These are phyloP conservation scores for Melanotaenia duboulayi DNA, from an alignment of 2,113 vertebrate genomes.

Conservation along the genomic window DNA sequence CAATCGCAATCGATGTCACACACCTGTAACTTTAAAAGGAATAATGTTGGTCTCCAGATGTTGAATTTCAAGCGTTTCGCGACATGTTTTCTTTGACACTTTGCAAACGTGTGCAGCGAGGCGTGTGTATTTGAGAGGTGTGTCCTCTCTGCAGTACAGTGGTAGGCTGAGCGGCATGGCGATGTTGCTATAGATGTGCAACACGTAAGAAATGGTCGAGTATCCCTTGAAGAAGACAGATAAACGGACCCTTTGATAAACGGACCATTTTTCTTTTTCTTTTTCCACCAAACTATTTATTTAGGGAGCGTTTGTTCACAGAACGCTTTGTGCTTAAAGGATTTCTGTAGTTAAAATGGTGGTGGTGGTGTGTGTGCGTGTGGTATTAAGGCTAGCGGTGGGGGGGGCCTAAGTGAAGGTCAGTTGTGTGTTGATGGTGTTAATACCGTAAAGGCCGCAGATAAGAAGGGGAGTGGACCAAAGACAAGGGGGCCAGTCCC, in stretches of 20 bases:
- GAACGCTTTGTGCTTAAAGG: constrained; percentile 1
- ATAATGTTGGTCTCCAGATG: rapidly evolving
- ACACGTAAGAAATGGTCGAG: constrained; percentile 34
- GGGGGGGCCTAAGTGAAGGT: constrained; percentile 68
- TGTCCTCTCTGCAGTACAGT: constrained; percentile 77
- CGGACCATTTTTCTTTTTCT: not conserved
- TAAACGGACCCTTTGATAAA: not conserved
- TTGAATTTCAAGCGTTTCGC: not conserved
- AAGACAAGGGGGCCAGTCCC: constrained; percentile 52
- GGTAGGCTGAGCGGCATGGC: constrained; percentile 72
- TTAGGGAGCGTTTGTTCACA: not conserved
- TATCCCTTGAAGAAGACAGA: constrained; percentile 21
- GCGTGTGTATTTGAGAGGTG: constrained; percentile 73
- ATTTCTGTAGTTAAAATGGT: constrained; percentile 30
- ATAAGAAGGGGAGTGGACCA: constrained; percentile 58
- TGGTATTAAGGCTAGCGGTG: constrained; percentile 29
- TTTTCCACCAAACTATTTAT: not conserved
- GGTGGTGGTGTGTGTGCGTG: constrained; percentile 27
- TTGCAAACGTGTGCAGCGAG: constrained; percentile 61
- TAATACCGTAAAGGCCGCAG: constrained; percentile 68
- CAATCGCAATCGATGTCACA: not conserved
- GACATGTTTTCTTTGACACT: constrained; percentile 44
- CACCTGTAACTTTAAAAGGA: not conserved
- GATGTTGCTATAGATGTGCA: constrained; percentile 58
- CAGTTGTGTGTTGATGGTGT: constrained; percentile 73